A percentile compares a stretch with the other conserved stretches of the same genome.
These are phyloP conservation scores for Gallinago media DNA, from an alignment of 2,113 vertebrate species.

Conservation along the genomic window DNA sequence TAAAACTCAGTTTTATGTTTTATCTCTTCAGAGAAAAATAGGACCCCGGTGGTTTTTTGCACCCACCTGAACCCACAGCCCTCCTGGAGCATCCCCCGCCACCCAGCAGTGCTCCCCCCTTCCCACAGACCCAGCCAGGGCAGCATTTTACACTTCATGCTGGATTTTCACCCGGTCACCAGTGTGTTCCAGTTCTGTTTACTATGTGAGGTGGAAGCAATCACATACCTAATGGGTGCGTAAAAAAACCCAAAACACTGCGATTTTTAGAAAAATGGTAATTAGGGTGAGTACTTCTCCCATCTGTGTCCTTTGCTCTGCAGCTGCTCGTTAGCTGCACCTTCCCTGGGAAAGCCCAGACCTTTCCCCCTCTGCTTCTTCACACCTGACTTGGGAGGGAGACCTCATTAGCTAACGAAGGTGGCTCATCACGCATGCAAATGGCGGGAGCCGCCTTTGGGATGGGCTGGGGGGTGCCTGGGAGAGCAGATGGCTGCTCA, in stretches of 20 bases:
- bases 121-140: not conserved
- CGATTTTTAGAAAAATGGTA: not conserved
- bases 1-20: not conserved
- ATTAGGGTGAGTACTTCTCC: not conserved
- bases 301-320: not conserved
- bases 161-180: not conserved
- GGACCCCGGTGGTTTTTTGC: fast-evolving
- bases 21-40: not conserved
- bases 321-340: not conserved
- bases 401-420: not conserved
- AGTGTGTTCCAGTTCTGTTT: not conserved
- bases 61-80: fast-evolving
- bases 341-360: not conserved
- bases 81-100: fast-evolving
- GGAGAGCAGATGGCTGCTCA: not conserved
- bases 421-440: not conserved
- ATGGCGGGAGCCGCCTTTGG: not conserved
- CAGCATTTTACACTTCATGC: fast-evolving
- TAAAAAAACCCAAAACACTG: not conserved
- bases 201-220: not conserved
- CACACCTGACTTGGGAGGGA: not conserved
- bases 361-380: not conserved
- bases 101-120: fast-evolving
- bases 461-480: not conserved
- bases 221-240: not conserved